Evolutionary conservation across 2,113 vertebrate genomes (phyloP), one percentile per base, ranked within the genome.

Genomic region (Xenopus laevis): DNA sequence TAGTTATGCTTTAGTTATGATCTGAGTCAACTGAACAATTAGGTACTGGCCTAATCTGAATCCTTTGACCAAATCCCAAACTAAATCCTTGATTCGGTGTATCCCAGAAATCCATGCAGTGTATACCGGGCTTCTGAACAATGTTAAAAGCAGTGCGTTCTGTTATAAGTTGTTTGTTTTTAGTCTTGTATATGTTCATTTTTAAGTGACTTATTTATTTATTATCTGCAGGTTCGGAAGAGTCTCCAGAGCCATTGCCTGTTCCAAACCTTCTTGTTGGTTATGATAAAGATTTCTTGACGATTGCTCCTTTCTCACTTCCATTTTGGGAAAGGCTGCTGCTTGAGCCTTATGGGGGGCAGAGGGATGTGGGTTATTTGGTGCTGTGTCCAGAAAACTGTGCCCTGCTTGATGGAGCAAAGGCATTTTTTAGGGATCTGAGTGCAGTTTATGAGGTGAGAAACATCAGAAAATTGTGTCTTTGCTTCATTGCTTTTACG

Each of bases 291-390:
- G 96, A 99, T 83, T 98, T 96, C 86, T 86, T 99, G 87, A 96
- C 96, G 33, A 87, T 98, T 86, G 98, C 97, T 0, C 97, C 97
- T 0, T 89, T 99, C 87, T 94, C 95, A 55, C 85, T 99, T 85
- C 95, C 97, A 0, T 98, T 99, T 81, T 99, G 97, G 97, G 97
- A 99, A 90, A 96, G 95, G 90, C 87, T 99, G 79, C 82, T 96
- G 72, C 88, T 99, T 71, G 97, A 99, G 78, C 97, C 97, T 0
- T 98, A 98, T 0, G 96, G 95, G 44, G 95, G 96, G 47, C 96
- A 95, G 80, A 91, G 95, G 67, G 97, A 99, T 65, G 93, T 95
- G 15, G 97, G 95, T 45, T 99, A 96, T 78, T 88, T 99, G 76
- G 97, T 99, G 81, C 91, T 99, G 81, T 99, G 97, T 86, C 97